Percentiles rank a stretch among this genome's conserved stretches.
These are phyloP conservation scores for Geococcyx californianus DNA, from an alignment of 2,113 vertebrate genomes.

Conservation along the genomic window DNA sequence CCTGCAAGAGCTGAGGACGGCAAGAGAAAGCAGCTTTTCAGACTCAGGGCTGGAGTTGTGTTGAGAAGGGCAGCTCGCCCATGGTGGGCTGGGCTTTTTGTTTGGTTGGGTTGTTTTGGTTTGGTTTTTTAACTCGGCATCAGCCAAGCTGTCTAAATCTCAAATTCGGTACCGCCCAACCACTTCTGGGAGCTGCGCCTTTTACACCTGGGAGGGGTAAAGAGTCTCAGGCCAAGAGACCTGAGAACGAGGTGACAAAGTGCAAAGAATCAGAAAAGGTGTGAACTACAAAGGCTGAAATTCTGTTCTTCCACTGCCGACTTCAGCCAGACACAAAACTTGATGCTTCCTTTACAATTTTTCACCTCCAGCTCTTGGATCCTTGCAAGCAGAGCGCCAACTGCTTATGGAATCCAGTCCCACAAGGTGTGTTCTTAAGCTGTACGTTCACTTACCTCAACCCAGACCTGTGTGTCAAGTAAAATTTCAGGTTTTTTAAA, in stretches of 20 bases:
- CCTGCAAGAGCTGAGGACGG: not conserved
- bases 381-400: not conserved
- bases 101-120: not conserved
- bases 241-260: not conserved
- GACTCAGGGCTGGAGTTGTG: not conserved
- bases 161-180: slow-evolving; percentile 1
- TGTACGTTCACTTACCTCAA: slow-evolving; percentile 60
- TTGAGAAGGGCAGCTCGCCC: not conserved
- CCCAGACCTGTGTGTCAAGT: slow-evolving; percentile 1
- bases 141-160: not conserved
- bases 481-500: slow-evolving; percentile 34
- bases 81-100: accelerated
- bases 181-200: not conserved
- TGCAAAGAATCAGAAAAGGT: not conserved
- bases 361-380: not conserved
- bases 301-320: not conserved
- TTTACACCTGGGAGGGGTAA: not conserved
- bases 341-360: not conserved
- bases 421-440: slow-evolving; percentile 35
- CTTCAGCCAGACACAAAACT: not conserved
- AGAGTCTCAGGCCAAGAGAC: not conserved
- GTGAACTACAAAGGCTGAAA: not conserved
- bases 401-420: not conserved
- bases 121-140: not conserved
- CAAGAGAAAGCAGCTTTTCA: not conserved